Conservation (phyloP, 2,888 invertebrate genomes). For the Hemithea aestivaria region DNA sequence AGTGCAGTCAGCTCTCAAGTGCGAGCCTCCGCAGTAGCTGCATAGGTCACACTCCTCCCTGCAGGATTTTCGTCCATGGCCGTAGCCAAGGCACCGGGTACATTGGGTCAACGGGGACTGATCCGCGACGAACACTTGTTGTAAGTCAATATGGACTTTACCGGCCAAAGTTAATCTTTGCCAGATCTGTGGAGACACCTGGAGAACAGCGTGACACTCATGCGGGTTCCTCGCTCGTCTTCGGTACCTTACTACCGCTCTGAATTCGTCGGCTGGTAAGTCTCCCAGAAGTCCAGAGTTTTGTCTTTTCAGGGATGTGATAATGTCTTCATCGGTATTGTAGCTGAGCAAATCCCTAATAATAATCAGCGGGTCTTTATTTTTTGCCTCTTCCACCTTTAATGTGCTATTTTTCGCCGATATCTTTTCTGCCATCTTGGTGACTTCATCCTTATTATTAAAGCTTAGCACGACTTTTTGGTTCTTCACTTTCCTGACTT, state of each 20-base stretch:
- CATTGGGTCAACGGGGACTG: no score
- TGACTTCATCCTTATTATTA: not conserved
- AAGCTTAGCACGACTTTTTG: constrained; percentile 13
- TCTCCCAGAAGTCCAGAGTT: not conserved
- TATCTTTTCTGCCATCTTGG: not conserved
- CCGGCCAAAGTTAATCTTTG: no score
- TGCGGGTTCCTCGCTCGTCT: no score
- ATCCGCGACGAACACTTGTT: no score
- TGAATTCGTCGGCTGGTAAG: not conserved
- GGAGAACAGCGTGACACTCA: no score
- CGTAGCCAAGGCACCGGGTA: no score
- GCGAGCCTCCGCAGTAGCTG: no score
- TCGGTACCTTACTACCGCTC: not conserved
- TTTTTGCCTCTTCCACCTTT: not conserved
- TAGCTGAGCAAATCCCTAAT: constrained; percentile 1
- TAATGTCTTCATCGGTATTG: not conserved
- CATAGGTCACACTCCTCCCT: no score
- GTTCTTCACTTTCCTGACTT: constrained; percentile 5
- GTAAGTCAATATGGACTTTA: no score
- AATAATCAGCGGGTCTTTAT: constrained; percentile 6
- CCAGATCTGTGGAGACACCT: no score
- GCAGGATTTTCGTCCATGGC: no score
- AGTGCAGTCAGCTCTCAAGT: no score
- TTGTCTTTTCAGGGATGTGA: not conserved
- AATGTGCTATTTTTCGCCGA: not conserved